Percentiles rank a stretch among this genome's conserved stretches.
These are phyloP conservation scores for Sebastes itinus DNA, from an alignment of 2,797 vertebrate genomes.

Conservation along the genomic window DNA sequence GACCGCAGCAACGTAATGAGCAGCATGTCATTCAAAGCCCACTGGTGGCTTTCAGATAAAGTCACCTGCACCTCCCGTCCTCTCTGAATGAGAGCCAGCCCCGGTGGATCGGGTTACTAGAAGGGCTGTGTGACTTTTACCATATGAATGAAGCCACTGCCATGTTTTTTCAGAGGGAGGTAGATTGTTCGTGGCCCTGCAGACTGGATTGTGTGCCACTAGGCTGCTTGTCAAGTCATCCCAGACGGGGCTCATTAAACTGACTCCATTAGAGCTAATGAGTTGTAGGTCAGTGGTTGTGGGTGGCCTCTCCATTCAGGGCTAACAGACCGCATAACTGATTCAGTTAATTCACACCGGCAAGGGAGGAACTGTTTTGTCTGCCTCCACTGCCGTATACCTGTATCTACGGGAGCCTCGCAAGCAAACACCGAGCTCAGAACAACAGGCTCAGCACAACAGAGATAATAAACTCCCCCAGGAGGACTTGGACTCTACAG, in stretches of 20 bases:
- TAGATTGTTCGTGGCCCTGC: conserved; percentile 52
- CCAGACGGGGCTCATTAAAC: conserved; percentile 74
- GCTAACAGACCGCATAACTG: conserved; percentile 55
- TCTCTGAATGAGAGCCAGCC: conserved; percentile 61
- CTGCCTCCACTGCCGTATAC: background rate
- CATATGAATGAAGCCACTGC: conserved; percentile 73
- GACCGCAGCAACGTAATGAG: conserved; percentile 64
- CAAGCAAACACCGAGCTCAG: background rate
- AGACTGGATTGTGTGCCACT: conserved; percentile 62
- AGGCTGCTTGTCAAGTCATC: conserved; percentile 66
- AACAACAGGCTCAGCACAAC: background rate
- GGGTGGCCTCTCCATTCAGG: conserved; percentile 68
- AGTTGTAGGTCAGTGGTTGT: conserved; percentile 72
- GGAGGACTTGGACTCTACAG: background rate
- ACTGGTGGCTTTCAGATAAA: conserved; percentile 70
- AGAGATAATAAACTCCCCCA: background rate
- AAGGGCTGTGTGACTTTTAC: conserved; percentile 76
- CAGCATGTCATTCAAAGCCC: conserved; percentile 73
- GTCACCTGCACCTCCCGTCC: conserved; percentile 60
- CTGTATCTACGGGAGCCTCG: background rate
- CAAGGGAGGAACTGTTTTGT: background rate
- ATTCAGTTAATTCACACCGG: conserved; percentile 42
- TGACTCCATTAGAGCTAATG: conserved; percentile 81
- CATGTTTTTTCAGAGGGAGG: conserved; percentile 40
- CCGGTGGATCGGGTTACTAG: conserved; percentile 69